Evolutionary conservation across 2,888 invertebrate genomes (phyloP), one percentile per base, ranked within the genome.

Genomic region (Spilosoma lubricipeda): DNA sequence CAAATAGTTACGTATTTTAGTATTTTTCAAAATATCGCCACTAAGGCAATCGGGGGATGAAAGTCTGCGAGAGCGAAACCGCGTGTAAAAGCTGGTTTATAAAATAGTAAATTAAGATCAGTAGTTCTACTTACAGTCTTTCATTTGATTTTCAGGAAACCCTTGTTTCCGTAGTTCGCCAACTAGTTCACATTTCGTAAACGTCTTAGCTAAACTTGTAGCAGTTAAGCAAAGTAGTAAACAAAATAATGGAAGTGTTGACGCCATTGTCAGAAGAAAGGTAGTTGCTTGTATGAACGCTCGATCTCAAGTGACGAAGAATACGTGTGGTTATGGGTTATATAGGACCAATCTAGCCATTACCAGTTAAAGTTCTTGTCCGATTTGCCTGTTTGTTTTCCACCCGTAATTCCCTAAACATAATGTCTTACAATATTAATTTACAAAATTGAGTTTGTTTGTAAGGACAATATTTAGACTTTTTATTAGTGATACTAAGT

Each of bases 151-250:
- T 63, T 85, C 77, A 3, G 91, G 89, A 79, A 93, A 90, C 0
- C 91, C 92, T 77, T 90, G 89, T 23, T 74, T 82, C 65, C 78
- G 77, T 48, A 93, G 82, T 76, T 91, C 92, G 33, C 65, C 77
- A 27, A 84, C 87, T 59, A 93, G 79, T 69, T 88, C 90, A 80
- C 92, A 93, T 64, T 86, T 82, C 11, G 84, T 79, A 69, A 92
- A 89, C 2, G 79, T 85, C 77, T 84, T 89, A 27, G 80, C 73
- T 71, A 80, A 67, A 27, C 74, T 64, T 67, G 75, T 72, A 56
- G 80, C 45, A 72, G 81, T 64, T 59, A 85, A 84, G 74, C 74
- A 85, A 48, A 84, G 52, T 23, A 84, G 48, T 36, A 82, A 33
- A 20, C 80, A 73, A 36, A 64, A 30, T 23, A 23, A 48, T 33